Evolutionary conservation across 2,888 invertebrate species (phyloP), one percentile per base, ranked within the genome.

Genomic region (Rotaria sp.): DNA sequence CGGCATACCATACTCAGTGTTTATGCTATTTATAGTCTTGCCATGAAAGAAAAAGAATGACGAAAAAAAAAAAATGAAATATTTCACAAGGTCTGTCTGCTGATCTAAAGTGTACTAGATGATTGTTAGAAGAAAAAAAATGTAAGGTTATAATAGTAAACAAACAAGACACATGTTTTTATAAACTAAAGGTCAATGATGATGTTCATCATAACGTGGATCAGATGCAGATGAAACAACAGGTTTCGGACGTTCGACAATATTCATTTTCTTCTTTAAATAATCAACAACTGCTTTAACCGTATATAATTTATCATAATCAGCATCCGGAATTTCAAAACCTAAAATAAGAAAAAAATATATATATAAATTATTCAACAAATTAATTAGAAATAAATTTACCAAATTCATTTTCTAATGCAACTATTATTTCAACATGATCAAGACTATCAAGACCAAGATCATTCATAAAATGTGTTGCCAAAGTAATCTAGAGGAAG

Each of bases 371-470:
- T 50, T 4, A 52, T 52, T 52, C 0, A 52, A 24, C 24, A 7
- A 52, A 24, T 7, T 2, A 67, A 0, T 30, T 67, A 48, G 24
- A 21, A 21, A 41, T 52, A 59, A 13, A 11, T 1, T 89, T 91
- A 93, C 93, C 96, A 92, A 99, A 99, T 92, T 99, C 99, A 93
- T 99, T 99, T 92, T 99, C 99, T 93, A 99, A 96, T 1, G 97
- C 97, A 97, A 99, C 98, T 88, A 99, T 96, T 86, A 99, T 95
- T 92, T 99, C 99, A 84, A 99, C 98, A 92, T 98, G 98, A 92
- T 99, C 99, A 89, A 99, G 92, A 0, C 98, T 98, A 91, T 99
- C 99, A 88, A 99, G 93, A 52, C 99, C 99, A 89, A 98, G 93
- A 91, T 99, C 99, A 90, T 95, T 96, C 89, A 96, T 95, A 92